Conservation (phyloP, 2,113 vertebrate genomes). For the Tiliqua scincoides region DNA sequence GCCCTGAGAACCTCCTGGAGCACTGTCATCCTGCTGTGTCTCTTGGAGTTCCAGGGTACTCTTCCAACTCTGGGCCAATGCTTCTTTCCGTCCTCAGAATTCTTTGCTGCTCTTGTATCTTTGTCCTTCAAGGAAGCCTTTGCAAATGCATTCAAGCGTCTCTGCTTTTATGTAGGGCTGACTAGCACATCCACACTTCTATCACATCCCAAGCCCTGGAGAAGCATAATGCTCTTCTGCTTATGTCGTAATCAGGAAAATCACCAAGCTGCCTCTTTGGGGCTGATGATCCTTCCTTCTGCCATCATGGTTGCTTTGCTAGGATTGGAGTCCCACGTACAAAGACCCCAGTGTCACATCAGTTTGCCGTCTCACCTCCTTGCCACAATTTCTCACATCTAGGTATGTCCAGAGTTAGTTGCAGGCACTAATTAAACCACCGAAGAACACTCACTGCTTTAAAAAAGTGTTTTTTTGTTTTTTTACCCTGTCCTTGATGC, state of each 20-base stretch:
- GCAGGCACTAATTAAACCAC: background rate
- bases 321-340: background rate
- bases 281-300: constrained; percentile 30
- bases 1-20: constrained; percentile 84
- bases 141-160: constrained; percentile 24
- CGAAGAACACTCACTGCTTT: constrained; percentile 13
- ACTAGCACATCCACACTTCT: constrained; percentile 51
- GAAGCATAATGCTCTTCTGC: constrained; percentile 57
- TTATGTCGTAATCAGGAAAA: constrained; percentile 32
- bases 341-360: accelerated
- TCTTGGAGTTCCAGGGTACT: background rate
- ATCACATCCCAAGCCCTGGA: constrained; percentile 27
- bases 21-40: constrained; percentile 80
- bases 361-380: constrained; percentile 12
- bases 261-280: constrained; percentile 29
- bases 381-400: background rate
- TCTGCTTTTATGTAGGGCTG: constrained; percentile 68
- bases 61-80: constrained; percentile 17
- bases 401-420: constrained; percentile 6
- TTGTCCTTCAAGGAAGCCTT: constrained; percentile 14
- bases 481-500: constrained; percentile 25
- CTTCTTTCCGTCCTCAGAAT: constrained; percentile 6
- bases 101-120: constrained; percentile 4
- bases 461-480: background rate
- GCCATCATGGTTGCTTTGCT: constrained; percentile 27